These are phyloP conservation scores for Percopsis omiscomaycus DNA, from an alignment of 2,797 vertebrate genomes.

Conservation along the genomic window DNA sequence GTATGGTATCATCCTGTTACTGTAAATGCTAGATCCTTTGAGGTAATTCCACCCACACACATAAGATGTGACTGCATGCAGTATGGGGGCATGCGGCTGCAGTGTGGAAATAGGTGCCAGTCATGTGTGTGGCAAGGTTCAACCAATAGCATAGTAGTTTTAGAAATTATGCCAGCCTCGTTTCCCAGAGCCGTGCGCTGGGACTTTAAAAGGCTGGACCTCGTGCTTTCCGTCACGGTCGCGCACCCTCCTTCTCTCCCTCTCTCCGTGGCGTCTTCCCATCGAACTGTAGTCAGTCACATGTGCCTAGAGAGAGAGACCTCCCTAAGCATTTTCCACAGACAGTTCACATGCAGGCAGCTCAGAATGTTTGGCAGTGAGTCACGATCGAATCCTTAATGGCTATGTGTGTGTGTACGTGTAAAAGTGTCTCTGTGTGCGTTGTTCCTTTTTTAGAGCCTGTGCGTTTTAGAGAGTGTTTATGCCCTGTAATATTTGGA, in stretches of 20 bases:
- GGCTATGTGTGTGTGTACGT: constrained; percentile 24
- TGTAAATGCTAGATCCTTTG: constrained; percentile 61
- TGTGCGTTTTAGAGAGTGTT: constrained; percentile 5
- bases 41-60: constrained; percentile 65
- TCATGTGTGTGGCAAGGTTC: constrained; percentile 35
- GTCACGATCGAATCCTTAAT: constrained; percentile 67
- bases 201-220: constrained; percentile 72
- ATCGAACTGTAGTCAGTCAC: constrained; percentile 69
- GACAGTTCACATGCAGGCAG: constrained; percentile 72
- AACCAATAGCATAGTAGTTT: constrained; percentile 60
- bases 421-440: constrained; percentile 31
- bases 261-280: constrained; percentile 51
- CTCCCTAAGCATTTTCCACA: constrained; percentile 64
- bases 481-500: constrained; percentile 66
- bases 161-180: constrained; percentile 51
- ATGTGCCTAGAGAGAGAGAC: constrained; percentile 68
- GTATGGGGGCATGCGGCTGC: constrained; percentile 37
- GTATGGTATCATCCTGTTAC: constrained; percentile 60
- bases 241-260: constrained; percentile 37
- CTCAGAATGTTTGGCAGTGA: constrained; percentile 69
- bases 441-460: background rate
- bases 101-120: constrained; percentile 19
- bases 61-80: constrained; percentile 62
- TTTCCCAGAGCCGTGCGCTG: constrained; percentile 47
- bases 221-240: constrained; percentile 41